Conservation (phyloP, 2,113 vertebrate species). For the Glaucomys volans region DNA sequence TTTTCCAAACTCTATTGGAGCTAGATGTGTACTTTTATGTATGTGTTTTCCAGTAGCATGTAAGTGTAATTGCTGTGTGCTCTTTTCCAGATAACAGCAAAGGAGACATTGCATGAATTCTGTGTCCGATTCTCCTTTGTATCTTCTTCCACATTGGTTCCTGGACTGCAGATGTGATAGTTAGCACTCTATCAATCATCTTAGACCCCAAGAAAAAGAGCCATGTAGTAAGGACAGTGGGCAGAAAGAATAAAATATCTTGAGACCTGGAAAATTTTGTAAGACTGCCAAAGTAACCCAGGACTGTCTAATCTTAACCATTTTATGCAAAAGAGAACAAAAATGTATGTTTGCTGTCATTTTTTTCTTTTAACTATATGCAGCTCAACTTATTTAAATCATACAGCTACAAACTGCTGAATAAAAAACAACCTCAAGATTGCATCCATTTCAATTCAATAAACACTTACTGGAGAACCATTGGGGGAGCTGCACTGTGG, state of each 20-base stretch:
- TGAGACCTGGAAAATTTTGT: background rate
- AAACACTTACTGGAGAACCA: background rate
- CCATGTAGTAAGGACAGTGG: background rate
- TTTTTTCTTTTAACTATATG: background rate
- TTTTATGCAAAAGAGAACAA: background rate
- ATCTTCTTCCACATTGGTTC: background rate
- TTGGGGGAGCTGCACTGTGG: background rate
- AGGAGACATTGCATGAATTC: background rate
- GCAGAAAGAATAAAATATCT: background rate
- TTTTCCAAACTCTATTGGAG: background rate
- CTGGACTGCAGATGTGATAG: background rate
- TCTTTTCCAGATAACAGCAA: background rate
- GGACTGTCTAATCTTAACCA: background rate
- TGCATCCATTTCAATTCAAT: background rate
- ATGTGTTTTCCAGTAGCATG: background rate
- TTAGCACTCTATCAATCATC: background rate
- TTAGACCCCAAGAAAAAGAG: background rate
- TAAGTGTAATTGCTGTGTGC: background rate
- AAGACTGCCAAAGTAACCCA: background rate
- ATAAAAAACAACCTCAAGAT: background rate
- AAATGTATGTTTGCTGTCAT: background rate
- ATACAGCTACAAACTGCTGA: background rate
- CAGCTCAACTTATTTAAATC: background rate
- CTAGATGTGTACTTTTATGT: background rate
- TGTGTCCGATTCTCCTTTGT: background rate